Evolutionary conservation across 2,888 invertebrate species (phyloP).

Genomic region (Drosophila putrida): DNA sequence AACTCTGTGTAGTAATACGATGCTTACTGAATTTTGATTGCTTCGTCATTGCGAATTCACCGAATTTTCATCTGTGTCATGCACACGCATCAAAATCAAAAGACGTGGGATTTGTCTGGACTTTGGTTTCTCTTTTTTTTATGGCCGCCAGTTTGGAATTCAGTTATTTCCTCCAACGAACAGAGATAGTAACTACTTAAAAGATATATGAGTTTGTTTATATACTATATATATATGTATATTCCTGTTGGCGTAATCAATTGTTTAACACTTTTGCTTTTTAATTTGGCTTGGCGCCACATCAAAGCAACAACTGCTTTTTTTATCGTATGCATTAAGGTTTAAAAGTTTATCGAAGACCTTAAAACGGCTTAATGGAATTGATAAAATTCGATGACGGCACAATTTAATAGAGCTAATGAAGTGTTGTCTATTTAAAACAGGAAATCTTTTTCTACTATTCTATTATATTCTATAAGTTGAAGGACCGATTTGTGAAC

Average conservation of each 20-base stretch:
- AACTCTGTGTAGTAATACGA: conserved; percentile 20
- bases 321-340: conserved; percentile 12
- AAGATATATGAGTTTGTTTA: conserved; percentile 2
- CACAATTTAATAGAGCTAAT: not conserved
- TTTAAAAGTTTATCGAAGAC: conserved; percentile 8
- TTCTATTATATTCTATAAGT: too few species aligned
- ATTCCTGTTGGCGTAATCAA: not conserved
- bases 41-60: conserved; percentile 48
- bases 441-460: too few species aligned
- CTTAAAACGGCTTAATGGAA: conserved; percentile 5
- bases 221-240: not conserved
- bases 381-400: conserved; percentile 26
- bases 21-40: conserved; percentile 40
- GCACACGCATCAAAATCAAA: not conserved
- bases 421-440: too few species aligned
- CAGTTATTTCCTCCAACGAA: conserved; percentile 2
- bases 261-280: conserved; percentile 17
- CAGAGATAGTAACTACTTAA: not conserved
- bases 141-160: not conserved
- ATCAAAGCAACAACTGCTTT: not conserved
- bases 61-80: conserved; percentile 41
- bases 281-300: conserved; percentile 2
- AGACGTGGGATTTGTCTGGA: not conserved
- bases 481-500: too few species aligned
- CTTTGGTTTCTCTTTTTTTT: conserved; percentile 5